phyloP scores from a whole-genome alignment of 2,113 vertebrate species.

The Xiphorhynchus elegans region DNA sequence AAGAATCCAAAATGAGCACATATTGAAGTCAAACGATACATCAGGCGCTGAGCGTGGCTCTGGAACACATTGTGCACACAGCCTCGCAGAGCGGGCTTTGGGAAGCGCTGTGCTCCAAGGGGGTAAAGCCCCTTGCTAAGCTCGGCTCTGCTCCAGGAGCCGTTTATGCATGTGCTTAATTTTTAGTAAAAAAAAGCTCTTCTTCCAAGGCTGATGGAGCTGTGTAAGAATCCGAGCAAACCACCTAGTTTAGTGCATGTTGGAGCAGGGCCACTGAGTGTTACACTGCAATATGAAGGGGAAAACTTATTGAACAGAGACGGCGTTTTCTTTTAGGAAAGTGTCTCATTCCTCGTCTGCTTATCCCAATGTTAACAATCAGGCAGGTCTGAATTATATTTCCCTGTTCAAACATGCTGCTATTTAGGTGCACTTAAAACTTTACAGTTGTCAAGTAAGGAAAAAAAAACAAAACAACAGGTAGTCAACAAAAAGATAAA shows the following conservation, averaged over 20 bases:
- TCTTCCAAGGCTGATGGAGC: neutral
- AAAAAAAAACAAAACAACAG: neutral
- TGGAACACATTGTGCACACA: constrained; percentile 6
- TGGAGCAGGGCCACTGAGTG: constrained; percentile 17
- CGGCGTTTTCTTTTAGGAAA: neutral
- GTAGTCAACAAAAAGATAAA: neutral
- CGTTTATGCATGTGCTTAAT: neutral
- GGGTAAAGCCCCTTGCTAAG: constrained; percentile 30
- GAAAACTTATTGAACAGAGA: neutral
- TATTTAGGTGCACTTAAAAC: neutral
- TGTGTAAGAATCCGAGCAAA: neutral
- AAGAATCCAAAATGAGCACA: constrained; percentile 13
- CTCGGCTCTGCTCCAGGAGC: constrained; percentile 13
- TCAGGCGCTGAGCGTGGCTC: neutral
- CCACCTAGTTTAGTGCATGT: neutral
- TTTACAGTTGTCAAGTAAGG: neutral
- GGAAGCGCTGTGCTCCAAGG: neutral
- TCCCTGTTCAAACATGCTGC: neutral
- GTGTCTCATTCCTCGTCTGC: neutral
- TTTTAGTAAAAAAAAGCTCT: constrained; percentile 11
- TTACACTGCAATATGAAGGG: neutral
- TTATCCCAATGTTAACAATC: neutral
- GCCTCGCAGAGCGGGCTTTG: neutral
- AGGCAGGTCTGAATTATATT: neutral
- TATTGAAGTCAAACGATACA: neutral